phyloP scores from a whole-genome alignment of 2,888 invertebrate genomes.

The Periphyllus acericola region DNA sequence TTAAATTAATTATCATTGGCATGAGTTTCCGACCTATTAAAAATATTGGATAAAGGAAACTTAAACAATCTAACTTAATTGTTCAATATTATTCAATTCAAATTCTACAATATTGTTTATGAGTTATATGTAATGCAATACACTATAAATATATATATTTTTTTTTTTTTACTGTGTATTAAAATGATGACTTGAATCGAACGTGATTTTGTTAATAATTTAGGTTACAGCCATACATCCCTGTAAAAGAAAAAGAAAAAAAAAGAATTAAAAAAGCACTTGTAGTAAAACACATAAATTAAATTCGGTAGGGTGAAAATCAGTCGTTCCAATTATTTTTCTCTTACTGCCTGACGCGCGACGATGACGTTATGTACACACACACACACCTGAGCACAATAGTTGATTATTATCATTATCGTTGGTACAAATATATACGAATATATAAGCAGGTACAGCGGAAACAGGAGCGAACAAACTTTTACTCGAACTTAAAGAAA shows the following conservation, averaged over 20 bases:
- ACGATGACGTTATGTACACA: no score
- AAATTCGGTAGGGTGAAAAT: not conserved
- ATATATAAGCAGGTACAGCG: no score
- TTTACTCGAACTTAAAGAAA: not conserved
- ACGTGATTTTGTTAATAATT: slow-evolving; percentile 38
- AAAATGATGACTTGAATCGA: slow-evolving; percentile 49
- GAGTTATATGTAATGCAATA: slow-evolving; percentile 23
- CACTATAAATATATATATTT: slow-evolving; percentile 7
- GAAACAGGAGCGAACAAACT: not conserved
- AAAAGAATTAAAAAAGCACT: not conserved
- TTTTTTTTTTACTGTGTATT: slow-evolving; percentile 35
- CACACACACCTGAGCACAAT: no score
- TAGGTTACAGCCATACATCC: slow-evolving; percentile 30
- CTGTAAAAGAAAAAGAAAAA: slow-evolving; percentile 41
- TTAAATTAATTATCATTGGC: slow-evolving; percentile 9
- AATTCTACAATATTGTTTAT: slow-evolving; percentile 50
- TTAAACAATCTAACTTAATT: slow-evolving; percentile 47
- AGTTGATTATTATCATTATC: no score
- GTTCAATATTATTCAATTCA: slow-evolving; percentile 34
- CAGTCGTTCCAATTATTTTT: not conserved
- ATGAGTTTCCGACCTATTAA: slow-evolving; percentile 53
- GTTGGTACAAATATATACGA: no score
- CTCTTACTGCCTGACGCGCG: not conserved
- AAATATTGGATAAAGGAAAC: slow-evolving; percentile 59
- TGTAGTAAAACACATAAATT: not conserved